Evolutionary conservation across 1,140 invertebrate species (phyloP).

Genomic region (Lasioglossum baleicum): DNA sequence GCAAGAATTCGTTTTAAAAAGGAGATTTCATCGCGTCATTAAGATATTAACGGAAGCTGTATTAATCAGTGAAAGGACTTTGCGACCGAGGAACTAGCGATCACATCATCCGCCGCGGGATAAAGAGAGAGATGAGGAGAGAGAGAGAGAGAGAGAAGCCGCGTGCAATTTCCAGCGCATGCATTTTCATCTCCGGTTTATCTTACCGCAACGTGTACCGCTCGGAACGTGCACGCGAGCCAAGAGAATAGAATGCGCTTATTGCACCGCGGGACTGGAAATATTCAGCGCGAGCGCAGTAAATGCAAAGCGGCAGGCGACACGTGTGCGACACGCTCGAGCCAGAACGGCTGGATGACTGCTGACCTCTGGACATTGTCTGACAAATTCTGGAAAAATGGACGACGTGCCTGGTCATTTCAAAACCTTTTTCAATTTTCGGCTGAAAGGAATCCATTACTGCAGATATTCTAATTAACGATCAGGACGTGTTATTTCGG

Average conservation of each 20-base stretch:
- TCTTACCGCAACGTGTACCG: constrained; percentile 2
- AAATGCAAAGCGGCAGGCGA: constrained; percentile 24
- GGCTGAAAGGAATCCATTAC: too few relatives aligned
- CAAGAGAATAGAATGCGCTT: constrained; percentile 18
- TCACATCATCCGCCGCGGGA: constrained; percentile 6
- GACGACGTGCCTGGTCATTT: too few relatives aligned
- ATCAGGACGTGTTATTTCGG: too few relatives aligned
- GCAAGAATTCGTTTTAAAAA: too few relatives aligned
- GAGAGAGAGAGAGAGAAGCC: too few relatives aligned
- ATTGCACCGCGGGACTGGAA: constrained; percentile 9
- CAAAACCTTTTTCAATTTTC: too few relatives aligned
- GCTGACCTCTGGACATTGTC: background rate
- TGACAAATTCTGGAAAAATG: background rate
- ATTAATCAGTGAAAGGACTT: background rate
- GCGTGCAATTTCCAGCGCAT: constrained; percentile 18
- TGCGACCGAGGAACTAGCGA: background rate
- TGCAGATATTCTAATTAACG: too few relatives aligned
- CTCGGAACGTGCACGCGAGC: background rate
- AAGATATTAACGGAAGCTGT: background rate
- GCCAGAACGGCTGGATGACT: background rate
- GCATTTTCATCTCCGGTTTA: constrained; percentile 29
- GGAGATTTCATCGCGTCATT: too few relatives aligned
- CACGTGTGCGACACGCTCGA: background rate
- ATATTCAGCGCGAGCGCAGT: background rate
- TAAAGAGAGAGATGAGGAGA: too few relatives aligned